phyloP scores from a whole-genome alignment of 2,888 invertebrate species.

The Oscheius onirici region DNA sequence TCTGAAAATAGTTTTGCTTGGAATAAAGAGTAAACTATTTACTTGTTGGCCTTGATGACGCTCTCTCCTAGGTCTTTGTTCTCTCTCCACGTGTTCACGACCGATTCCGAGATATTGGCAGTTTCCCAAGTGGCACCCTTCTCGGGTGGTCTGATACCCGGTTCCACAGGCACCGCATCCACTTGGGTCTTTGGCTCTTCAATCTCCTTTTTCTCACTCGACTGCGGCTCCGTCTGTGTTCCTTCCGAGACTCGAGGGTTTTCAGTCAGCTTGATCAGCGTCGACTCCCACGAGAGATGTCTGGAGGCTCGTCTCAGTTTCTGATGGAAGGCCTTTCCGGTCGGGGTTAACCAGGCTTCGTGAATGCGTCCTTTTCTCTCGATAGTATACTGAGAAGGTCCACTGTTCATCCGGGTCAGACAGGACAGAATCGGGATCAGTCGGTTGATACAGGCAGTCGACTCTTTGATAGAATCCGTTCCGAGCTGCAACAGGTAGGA shows the following conservation, averaged over 20 bases:
- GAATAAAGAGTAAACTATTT: neutral
- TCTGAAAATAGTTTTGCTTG: conserved; percentile 5
- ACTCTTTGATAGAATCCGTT: conserved; percentile 38
- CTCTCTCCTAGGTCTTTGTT: conserved; percentile 40
- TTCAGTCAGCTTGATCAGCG: conserved; percentile 39
- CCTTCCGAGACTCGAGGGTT: conserved; percentile 36
- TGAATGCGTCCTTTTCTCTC: conserved; percentile 37
- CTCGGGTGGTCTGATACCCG: conserved; percentile 14
- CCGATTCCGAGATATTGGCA: neutral
- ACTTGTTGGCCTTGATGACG: conserved; percentile 35
- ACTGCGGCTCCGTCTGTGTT: conserved; percentile 43
- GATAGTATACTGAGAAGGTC: conserved; percentile 11
- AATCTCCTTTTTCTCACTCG: neutral
- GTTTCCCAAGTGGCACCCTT: neutral
- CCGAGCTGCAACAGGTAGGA: conserved; percentile 36
- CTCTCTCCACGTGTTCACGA: conserved; percentile 42
- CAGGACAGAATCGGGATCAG: conserved; percentile 40
- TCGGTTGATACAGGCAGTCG: conserved; percentile 37
- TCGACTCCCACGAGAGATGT: conserved; percentile 49
- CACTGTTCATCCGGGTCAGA: conserved; percentile 32
- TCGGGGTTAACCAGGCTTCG: conserved; percentile 41
- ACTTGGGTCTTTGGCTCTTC: conserved; percentile 14
- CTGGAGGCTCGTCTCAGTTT: conserved; percentile 40
- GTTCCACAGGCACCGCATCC: neutral
- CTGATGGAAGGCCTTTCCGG: conserved; percentile 40